Conservation (phyloP, 2,888 invertebrate genomes). For the Andrena flavipes region DNA sequence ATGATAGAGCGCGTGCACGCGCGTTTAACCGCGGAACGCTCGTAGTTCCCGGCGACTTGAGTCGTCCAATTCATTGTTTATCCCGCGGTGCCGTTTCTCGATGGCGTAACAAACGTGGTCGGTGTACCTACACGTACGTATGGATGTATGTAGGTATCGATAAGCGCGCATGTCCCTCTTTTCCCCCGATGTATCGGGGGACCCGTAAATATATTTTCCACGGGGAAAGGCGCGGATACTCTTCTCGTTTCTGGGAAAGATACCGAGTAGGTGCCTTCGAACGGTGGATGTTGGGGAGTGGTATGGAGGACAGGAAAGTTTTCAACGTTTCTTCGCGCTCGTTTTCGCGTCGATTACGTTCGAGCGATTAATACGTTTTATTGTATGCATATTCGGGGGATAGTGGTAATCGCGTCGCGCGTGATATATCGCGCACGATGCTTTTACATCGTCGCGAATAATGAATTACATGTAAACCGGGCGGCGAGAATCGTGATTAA, state of each 20-base stretch:
- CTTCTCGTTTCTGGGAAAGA: no score
- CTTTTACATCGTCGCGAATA: constrained; percentile 36
- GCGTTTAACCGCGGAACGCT: constrained; percentile 21
- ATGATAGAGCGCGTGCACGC: constrained; percentile 43
- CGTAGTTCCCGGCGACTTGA: constrained; percentile 30
- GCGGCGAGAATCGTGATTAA: constrained; percentile 28
- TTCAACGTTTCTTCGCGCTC: no score
- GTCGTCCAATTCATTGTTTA: constrained; percentile 41
- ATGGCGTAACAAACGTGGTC: constrained; percentile 39
- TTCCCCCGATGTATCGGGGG: no score
- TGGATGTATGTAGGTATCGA: constrained; percentile 11
- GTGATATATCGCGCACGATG: constrained; percentile 2
- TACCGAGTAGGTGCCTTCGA: no score
- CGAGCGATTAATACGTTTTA: constrained; percentile 8
- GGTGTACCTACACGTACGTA: constrained; percentile 8
- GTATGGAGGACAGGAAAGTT: no score
- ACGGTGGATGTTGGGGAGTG: no score
- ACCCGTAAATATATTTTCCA: no score
- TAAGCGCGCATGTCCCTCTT: no score
- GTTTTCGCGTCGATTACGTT: no score
- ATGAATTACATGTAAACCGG: constrained; percentile 31
- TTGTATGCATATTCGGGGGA: constrained; percentile 10
- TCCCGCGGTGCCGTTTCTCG: constrained; percentile 11
- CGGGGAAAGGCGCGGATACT: no score
- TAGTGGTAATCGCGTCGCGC: background rate